Evolutionary conservation across 1,140 invertebrate species (phyloP).

Genomic region (Drosophila nigrodunni): DNA sequence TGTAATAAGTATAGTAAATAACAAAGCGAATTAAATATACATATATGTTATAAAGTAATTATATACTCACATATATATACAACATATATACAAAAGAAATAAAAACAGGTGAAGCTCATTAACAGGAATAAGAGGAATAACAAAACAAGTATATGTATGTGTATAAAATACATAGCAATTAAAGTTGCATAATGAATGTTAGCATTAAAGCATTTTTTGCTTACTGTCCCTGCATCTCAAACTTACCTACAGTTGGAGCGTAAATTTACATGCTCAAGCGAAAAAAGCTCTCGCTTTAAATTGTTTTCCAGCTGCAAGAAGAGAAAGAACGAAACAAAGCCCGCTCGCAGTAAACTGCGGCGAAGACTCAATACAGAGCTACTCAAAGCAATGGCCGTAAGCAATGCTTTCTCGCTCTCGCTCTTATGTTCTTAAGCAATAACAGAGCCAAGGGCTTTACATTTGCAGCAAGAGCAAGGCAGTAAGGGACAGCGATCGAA

Average conservation of each 20-base stretch:
- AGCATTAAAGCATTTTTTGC: no score
- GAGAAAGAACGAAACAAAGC: no score
- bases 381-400: no score
- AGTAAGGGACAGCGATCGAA: not conserved
- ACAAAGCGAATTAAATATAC: slow-evolving; percentile 8
- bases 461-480: not conserved
- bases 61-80: not conserved
- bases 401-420: not conserved
- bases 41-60: slow-evolving; percentile 21
- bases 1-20: not conserved
- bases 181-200: not conserved
- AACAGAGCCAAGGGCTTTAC: not conserved
- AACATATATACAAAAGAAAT: slow-evolving; percentile 29
- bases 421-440: not conserved
- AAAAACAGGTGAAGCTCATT: slow-evolving; percentile 47
- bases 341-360: no score
- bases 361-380: no score
- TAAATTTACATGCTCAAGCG: no score
- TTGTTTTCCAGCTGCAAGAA: no score
- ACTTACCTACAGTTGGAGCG: no score
- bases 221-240: no score
- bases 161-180: slow-evolving; percentile 37
- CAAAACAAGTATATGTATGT: slow-evolving; percentile 6
- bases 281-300: not conserved
- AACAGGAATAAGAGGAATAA: not conserved